phyloP scores from a whole-genome alignment of 2,797 vertebrate species.

The Gambusia yucatana region DNA sequence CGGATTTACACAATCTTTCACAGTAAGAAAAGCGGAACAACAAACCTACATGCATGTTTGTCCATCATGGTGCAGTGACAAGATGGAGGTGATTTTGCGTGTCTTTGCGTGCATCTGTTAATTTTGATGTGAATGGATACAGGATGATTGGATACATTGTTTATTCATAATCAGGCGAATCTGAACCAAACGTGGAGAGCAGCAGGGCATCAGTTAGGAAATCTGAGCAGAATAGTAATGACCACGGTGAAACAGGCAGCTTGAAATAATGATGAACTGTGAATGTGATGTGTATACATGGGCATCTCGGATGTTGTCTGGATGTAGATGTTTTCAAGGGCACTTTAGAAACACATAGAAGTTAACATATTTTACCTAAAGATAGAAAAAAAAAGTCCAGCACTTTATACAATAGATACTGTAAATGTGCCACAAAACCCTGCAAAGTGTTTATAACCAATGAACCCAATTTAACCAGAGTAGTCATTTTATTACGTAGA shows the following conservation, averaged over 20 bases:
- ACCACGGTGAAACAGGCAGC: conserved; percentile 37
- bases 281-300: neutral
- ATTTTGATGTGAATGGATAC: conserved; percentile 42
- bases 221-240: conserved; percentile 69
- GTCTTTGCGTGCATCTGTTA: conserved; percentile 18
- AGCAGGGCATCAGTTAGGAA: conserved; percentile 55
- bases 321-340: neutral
- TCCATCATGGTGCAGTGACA: conserved; percentile 1
- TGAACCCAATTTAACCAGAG: neutral
- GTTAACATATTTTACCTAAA: neutral
- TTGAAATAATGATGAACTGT: neutral
- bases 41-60: neutral
- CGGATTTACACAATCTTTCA: neutral
- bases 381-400: neutral
- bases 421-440: neutral
- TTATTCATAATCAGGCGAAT: conserved; percentile 69
- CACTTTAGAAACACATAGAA: neutral
- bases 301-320: neutral
- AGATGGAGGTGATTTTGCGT: neutral
- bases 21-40: neutral
- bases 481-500: neutral
- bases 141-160: conserved; percentile 57
- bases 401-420: neutral
- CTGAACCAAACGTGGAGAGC: conserved; percentile 54
- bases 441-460: neutral